Evolutionary conservation across 1,140 invertebrate species (phyloP).

Genomic region (Neodiprion fabricii): DNA sequence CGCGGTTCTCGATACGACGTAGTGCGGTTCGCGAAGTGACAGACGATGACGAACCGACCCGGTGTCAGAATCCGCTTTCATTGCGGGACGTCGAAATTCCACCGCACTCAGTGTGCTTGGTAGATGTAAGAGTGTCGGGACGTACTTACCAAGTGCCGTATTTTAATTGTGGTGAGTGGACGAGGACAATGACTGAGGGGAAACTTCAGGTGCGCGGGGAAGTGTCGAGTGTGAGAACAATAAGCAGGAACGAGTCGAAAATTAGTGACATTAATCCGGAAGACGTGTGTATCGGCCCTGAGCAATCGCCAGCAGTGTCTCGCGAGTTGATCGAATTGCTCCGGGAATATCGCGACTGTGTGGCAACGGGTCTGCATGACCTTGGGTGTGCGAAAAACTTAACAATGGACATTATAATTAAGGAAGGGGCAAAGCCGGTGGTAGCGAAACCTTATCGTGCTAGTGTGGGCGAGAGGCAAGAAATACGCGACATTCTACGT

Average conservation of each 20-base stretch:
- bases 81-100: background rate
- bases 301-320: too few relatives aligned
- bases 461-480: constrained; percentile 34
- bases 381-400: background rate
- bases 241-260: background rate
- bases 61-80: too few relatives aligned
- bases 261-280: background rate
- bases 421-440: constrained; percentile 39
- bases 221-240: background rate
- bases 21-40: background rate
- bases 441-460: constrained; percentile 38
- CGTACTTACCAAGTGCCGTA: too few relatives aligned
- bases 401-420: constrained; percentile 10
- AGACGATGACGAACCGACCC: background rate
- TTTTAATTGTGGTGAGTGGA: too few relatives aligned
- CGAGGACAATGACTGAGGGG: background rate
- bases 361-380: background rate
- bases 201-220: background rate
- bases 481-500: constrained; percentile 43
- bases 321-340: background rate
- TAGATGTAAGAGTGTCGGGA: background rate
- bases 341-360: background rate
- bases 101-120: background rate
- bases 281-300: background rate
- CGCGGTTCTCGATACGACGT: background rate